Evolutionary conservation across 2,797 vertebrate genomes (phyloP).

Genomic region (Antrozous pallidus): DNA sequence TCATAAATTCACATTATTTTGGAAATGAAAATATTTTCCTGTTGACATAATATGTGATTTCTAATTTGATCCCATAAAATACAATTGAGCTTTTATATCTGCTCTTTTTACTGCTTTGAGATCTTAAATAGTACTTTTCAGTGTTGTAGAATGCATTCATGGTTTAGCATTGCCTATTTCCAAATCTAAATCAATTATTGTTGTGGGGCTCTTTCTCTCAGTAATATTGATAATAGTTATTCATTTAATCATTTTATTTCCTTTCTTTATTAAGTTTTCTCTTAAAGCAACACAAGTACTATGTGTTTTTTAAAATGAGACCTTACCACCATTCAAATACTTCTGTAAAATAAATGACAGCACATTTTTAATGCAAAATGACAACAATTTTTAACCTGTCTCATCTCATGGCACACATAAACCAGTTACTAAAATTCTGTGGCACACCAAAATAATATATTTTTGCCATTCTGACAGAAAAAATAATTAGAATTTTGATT

Average conservation of each 20-base stretch:
- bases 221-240: neutral
- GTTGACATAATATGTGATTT: neutral
- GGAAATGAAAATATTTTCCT: neutral
- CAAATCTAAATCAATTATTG: neutral
- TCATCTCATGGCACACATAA: neutral
- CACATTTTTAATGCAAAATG: neutral
- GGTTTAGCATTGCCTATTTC: neutral
- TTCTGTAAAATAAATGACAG: slow-evolving; percentile 33
- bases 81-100: neutral
- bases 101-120: neutral
- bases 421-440: neutral
- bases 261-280: slow-evolving; percentile 22
- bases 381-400: neutral
- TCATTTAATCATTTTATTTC: neutral
- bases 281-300: neutral
- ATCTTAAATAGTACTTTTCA: neutral
- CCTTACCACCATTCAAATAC: neutral
- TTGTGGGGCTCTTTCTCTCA: neutral
- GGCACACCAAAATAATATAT: neutral
- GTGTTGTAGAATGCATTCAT: neutral
- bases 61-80: neutral
- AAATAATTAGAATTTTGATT: neutral
- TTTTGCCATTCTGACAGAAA: neutral
- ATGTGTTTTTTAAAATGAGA: neutral
- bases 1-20: neutral